Evolutionary conservation across 2,888 invertebrate genomes (phyloP), one percentile per base, ranked within the genome.

Genomic region (Dioctria rufipes): DNA sequence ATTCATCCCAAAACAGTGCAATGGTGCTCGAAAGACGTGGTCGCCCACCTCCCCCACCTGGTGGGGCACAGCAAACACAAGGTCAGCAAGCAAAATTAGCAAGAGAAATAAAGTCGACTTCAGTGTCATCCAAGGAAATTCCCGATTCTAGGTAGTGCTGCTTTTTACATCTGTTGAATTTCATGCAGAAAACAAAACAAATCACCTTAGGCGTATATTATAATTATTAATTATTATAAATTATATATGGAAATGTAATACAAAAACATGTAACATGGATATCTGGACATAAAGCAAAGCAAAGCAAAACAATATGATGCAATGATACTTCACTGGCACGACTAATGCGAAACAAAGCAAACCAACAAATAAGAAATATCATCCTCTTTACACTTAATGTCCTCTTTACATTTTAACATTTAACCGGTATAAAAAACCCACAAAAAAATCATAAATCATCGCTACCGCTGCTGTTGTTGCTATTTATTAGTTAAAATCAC

Each of bases 141-240:
- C 89, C 89, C 83, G 89, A 89, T 86, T 86, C 89, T 89, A 89
- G 89, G 89, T 89, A 89, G 89, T 89, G 89, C 87, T 87, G 86
- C 85, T 84, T 84, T 83, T 71, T 71, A 11, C 51, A 49, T 51
- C 58, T 77, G 6, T 65, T 77, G 39, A 77, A 46, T 77, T 77
- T 77, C n/a, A 37, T 77, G 77, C 77, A 77, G 73, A 73, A 73
- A 77, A 77, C 77, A 77, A 77, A 77, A 77, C 77, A 77, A 77
- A 77, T 77, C 77, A 77, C 77, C 54, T 63, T 77, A 77, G 77
- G 77, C 77, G 39, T 79, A 79, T 79, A 79, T 79, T 79, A 77
- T 77, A 77, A 77, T 77, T 77, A 77, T 77, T 77, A 77, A 77
- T 77, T 77, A 61, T 77, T 77, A 77, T 77, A 77, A 63, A 77